These are phyloP conservation scores for Eremophila alpestris DNA, from an alignment of 2,797 vertebrate genomes.

Conservation along the genomic window DNA sequence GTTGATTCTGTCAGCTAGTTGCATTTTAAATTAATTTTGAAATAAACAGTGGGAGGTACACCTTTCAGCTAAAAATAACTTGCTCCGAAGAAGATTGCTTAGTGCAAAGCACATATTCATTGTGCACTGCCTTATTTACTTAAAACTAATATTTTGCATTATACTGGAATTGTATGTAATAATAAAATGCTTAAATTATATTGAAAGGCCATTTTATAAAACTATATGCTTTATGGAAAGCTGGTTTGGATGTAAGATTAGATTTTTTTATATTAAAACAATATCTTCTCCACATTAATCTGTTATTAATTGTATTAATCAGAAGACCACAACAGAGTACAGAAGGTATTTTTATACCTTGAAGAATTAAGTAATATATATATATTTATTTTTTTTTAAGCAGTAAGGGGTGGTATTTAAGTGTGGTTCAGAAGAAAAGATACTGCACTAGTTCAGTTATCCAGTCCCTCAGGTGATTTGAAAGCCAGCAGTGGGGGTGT, in stretches of 20 bases:
- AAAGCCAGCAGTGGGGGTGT: background rate
- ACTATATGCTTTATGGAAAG: background rate
- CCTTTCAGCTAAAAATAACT: constrained; percentile 79
- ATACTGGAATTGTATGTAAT: background rate
- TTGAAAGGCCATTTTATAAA: background rate
- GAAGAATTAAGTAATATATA: background rate
- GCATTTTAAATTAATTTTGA: constrained; percentile 79
- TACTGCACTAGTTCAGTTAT: background rate
- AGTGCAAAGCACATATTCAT: constrained; percentile 12
- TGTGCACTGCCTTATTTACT: constrained; percentile 30
- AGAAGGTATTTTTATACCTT: background rate
- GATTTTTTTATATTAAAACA: background rate
- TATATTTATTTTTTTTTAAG: too few relatives aligned
- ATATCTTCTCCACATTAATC: background rate
- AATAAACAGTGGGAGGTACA: constrained; percentile 74
- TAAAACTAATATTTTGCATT: constrained; percentile 11
- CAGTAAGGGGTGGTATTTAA: background rate
- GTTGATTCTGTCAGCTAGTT: constrained; percentile 79
- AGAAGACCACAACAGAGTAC: background rate
- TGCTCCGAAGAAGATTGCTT: constrained; percentile 33
- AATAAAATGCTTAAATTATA: background rate
- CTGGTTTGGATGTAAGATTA: background rate
- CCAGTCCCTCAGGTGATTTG: background rate
- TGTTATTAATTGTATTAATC: background rate
- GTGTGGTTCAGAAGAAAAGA: background rate